These are phyloP conservation scores for Echinometra lucunter DNA, from an alignment of 53 echinoderm and acorn worm species.

Conservation along the genomic window DNA sequence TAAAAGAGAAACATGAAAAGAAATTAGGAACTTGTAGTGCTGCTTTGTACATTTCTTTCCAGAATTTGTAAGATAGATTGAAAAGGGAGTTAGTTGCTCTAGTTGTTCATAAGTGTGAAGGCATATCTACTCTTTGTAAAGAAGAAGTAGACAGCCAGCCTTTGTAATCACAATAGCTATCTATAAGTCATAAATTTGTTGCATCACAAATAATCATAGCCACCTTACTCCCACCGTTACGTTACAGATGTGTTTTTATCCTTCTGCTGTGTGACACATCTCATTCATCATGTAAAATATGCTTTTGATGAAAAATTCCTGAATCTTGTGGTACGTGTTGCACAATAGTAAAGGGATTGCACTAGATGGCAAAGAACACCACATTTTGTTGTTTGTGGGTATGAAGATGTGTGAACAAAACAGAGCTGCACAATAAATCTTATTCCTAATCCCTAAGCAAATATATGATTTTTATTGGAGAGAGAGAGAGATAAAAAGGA, in stretches of 20 bases:
- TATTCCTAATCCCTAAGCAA: slow-evolving; percentile 11
- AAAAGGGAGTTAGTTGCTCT: too few relatives aligned
- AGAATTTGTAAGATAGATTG: too few relatives aligned
- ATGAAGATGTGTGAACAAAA: not conserved
- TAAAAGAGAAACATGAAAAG: not conserved
- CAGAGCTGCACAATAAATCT: not conserved
- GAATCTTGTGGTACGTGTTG: not conserved
- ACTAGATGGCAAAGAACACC: not conserved
- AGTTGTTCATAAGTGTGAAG: too few relatives aligned
- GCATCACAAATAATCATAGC: not conserved
- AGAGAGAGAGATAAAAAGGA: not conserved
- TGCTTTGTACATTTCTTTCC: not conserved
- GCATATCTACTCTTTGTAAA: not conserved
- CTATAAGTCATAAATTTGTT: not conserved
- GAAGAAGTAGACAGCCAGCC: not conserved
- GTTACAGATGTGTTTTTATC: not conserved
- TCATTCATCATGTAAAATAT: slow-evolving; percentile 12
- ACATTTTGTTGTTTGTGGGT: not conserved
- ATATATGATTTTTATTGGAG: not conserved
- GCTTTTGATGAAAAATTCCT: not conserved
- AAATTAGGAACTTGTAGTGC: not conserved
- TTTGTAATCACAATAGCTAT: not conserved
- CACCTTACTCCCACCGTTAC: too few relatives aligned
- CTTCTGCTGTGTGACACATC: not conserved
- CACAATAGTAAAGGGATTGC: not conserved